A percentile compares a stretch with the other conserved stretches of the same genome.
Conservation (phyloP, 2,797 vertebrate species). For the Lithobates sylvaticus region DNA sequence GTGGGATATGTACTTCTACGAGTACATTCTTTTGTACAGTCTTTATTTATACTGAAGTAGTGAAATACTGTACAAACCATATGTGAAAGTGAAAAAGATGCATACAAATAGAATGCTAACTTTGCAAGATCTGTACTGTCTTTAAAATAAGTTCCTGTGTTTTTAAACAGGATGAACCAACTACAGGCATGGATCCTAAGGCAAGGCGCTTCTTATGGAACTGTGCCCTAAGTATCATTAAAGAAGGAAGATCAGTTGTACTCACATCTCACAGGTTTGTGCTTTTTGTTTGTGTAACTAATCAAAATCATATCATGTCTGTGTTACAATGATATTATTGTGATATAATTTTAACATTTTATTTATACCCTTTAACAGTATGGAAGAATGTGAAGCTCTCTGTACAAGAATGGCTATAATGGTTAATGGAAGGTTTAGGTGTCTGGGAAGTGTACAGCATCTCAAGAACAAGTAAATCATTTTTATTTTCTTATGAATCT, state of each 20-base stretch:
- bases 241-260: constrained; percentile 92
- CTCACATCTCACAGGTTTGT: constrained; percentile 94
- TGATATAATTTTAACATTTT: not conserved
- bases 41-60: too few relatives aligned
- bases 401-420: constrained; percentile 98
- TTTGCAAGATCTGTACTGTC: not conserved
- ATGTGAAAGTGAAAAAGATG: not conserved
- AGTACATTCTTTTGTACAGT: too few relatives aligned
- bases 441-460: constrained; percentile 97
- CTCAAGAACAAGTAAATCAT: constrained; percentile 90
- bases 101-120: not conserved
- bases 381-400: constrained; percentile 97
- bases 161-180: constrained; percentile 88
- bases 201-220: constrained; percentile 95
- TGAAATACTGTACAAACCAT: too few relatives aligned
- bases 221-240: constrained; percentile 91
- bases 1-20: too few relatives aligned
- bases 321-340: not conserved
- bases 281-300: not conserved
- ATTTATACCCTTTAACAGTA: constrained; percentile 74
- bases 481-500: not conserved
- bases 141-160: not conserved
- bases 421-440: constrained; percentile 95
- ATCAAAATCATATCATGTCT: not conserved
- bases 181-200: constrained; percentile 97